A percentile compares a stretch with the other conserved stretches of the same genome.
Conservation (phyloP, 1,140 invertebrate species). For the Trichomalopsis sarcophagae region DNA sequence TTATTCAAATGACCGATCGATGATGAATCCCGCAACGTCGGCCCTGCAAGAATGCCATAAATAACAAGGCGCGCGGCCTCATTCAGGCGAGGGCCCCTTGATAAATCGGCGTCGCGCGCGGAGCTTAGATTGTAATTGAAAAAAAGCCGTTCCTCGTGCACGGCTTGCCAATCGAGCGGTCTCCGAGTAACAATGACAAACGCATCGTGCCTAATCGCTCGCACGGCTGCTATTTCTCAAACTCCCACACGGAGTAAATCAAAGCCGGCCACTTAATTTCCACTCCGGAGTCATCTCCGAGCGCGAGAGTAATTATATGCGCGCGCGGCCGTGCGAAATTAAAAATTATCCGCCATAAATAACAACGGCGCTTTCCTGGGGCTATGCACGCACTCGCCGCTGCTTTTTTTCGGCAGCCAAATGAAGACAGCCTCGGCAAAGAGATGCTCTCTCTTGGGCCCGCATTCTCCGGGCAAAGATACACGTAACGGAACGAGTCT, state of each 20-base stretch:
- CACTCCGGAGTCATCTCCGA: not conserved
- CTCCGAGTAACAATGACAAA: slow-evolving; percentile 34
- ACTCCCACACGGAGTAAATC: slow-evolving; percentile 36
- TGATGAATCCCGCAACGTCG: not conserved
- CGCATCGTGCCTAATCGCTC: slow-evolving; percentile 33
- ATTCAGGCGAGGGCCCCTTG: not conserved
- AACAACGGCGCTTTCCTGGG: slow-evolving; percentile 16
- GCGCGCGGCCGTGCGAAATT: slow-evolving; percentile 30
- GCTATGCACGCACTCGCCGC: not conserved
- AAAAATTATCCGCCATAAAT: slow-evolving; percentile 41
- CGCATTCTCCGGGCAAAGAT: slow-evolving; percentile 10
- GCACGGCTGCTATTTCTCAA: slow-evolving; percentile 6
- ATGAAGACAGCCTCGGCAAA: slow-evolving; percentile 30
- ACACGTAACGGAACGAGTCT: slow-evolving; percentile 31
- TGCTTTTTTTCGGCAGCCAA: slow-evolving; percentile 19
- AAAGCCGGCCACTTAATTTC: slow-evolving; percentile 26
- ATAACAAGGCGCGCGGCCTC: too few relatives aligned
- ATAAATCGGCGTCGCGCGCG: not conserved
- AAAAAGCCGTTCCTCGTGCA: not conserved
- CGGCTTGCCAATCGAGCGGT: not conserved
- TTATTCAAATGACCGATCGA: not conserved
- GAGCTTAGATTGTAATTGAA: not conserved
- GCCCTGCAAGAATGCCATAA: too few relatives aligned
- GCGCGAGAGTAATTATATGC: slow-evolving; percentile 17
- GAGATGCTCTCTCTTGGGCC: not conserved